These are phyloP conservation scores for Raillietiella orientalis DNA, from an alignment of 2,888 invertebrate species.

Conservation along the genomic window DNA sequence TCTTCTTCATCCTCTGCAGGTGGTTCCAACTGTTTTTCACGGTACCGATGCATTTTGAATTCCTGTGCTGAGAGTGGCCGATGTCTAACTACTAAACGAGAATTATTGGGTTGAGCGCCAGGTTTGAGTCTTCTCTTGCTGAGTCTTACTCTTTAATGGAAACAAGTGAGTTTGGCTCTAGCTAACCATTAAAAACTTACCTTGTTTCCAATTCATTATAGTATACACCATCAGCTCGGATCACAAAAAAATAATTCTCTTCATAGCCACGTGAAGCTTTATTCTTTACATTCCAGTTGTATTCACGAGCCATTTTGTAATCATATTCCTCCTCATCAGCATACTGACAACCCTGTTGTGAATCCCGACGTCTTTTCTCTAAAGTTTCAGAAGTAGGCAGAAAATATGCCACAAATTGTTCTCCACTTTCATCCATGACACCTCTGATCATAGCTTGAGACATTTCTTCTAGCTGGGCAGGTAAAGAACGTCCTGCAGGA, in stretches of 20 bases:
- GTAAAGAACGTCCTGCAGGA: constrained; percentile 48
- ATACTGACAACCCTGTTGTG: constrained; percentile 36
- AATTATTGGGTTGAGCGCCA: constrained; percentile 33
- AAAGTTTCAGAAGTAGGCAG: constrained; percentile 75
- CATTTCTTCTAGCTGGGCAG: constrained; percentile 83
- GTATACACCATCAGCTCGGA: constrained; percentile 59
- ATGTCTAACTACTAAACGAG: constrained; percentile 60
- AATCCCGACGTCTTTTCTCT: constrained; percentile 52
- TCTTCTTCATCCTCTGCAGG: constrained; percentile 30
- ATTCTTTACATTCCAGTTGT: constrained; percentile 97
- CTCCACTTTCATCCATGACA: constrained; percentile 96
- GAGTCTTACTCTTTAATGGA: constrained; percentile 59
- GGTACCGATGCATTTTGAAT: constrained; percentile 46
- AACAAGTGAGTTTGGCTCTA: too few species aligned
- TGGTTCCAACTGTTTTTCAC: constrained; percentile 65
- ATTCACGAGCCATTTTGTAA: constrained; percentile 87
- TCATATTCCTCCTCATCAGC: constrained; percentile 76
- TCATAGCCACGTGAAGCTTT: constrained; percentile 64
- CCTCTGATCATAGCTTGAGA: constrained; percentile 98
- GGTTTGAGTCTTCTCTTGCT: constrained; percentile 61
- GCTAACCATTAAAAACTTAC: constrained; percentile 11
- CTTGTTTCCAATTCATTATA: constrained; percentile 78
- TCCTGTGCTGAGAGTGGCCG: constrained; percentile 52
- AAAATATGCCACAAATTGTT: constrained; percentile 97
- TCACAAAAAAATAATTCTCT: constrained; percentile 85